Conservation (phyloP, 1,140 invertebrate genomes). For the Sipha flava region DNA sequence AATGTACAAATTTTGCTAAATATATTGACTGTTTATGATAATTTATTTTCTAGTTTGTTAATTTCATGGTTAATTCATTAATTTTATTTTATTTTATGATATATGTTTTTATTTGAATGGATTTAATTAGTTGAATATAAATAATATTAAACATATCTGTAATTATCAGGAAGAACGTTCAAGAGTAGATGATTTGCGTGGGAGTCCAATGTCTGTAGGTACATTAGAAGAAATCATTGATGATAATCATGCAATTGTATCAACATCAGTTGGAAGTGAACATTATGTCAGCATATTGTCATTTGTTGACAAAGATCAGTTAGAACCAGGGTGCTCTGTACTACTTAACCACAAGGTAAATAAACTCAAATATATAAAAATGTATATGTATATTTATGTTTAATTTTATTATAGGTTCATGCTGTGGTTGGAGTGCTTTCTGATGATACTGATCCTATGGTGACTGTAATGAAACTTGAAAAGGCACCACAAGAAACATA, state of each 20-base stretch:
- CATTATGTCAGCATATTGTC: constrained; percentile 99
- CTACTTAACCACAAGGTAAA: constrained; percentile 94
- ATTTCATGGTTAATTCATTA: too few relatives aligned
- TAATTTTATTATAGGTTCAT: constrained; percentile 55
- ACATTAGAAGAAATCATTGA: constrained; percentile 99
- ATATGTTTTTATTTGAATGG: too few relatives aligned
- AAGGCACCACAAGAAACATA: constrained; percentile 99
- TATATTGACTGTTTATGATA: too few relatives aligned
- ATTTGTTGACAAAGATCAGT: constrained; percentile 98
- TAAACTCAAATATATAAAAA: not conserved
- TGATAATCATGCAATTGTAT: constrained; percentile 99
- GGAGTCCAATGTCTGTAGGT: constrained; percentile 99
- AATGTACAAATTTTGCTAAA: too few relatives aligned
- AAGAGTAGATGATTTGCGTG: constrained; percentile 96
- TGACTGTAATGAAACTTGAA: constrained; percentile 99
- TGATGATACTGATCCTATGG: constrained; percentile 99
- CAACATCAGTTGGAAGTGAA: constrained; percentile 97
- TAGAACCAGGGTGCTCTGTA: constrained; percentile 98
- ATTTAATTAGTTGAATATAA: too few relatives aligned
- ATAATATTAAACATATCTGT: not conserved
- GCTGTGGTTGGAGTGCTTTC: constrained; percentile 96
- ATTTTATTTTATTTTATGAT: too few relatives aligned
- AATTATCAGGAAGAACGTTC: constrained; percentile 71
- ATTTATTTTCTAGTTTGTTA: too few relatives aligned
- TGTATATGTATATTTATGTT: not conserved